Evolutionary conservation across 2,113 vertebrate species (phyloP), one percentile per base, ranked within the genome.

Genomic region (Pachyramphus minor): DNA sequence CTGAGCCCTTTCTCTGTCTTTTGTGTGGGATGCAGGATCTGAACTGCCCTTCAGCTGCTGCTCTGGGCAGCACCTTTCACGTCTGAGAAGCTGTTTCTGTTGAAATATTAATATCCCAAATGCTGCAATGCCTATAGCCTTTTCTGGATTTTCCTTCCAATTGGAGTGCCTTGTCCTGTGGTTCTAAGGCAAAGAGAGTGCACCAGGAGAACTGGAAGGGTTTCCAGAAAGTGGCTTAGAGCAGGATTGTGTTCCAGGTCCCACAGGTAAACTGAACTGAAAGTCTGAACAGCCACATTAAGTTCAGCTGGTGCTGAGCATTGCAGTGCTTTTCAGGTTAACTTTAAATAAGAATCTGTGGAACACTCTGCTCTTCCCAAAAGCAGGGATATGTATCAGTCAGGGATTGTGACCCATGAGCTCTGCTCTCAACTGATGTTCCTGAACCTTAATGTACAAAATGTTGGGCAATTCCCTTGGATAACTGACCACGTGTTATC

Each of bases 371-470:
- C 52, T 52, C 31, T 83, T 83, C 55, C 41, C 45, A 33, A 17
- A 79, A 84, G 75, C 0, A 0, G 28, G 15, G 16, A 16, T 69
- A 2, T 25, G 6, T 47, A 10, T 59, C 11, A 33, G 7, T 6
- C 31, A 25, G 44, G 52, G 16, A 14, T 35, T 62, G 31, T 31
- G 28, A 62, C 21, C 52, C 9, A 16, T 24, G 21, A 56, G 3
- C n/a, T 71, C 27, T 58, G 45, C 52, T 71, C 79, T 72, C 62
- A 11, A 4, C 12, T 71, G 9, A 18, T 24, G 22, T 23, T 90
- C 50, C 55, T 5, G 5, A 28, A 2, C 41, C 8, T 42, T 42
- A 37, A 9, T n/a, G 33, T 44, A 42, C 7, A 42, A 50, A 74
- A 15, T 31, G 8, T n/a, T 78, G 47, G 47, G 17, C 18, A 33